A percentile compares a stretch with the other conserved stretches of the same genome.
Conservation (phyloP, 2,888 invertebrate species). For the Pegoplata infirma region DNA sequence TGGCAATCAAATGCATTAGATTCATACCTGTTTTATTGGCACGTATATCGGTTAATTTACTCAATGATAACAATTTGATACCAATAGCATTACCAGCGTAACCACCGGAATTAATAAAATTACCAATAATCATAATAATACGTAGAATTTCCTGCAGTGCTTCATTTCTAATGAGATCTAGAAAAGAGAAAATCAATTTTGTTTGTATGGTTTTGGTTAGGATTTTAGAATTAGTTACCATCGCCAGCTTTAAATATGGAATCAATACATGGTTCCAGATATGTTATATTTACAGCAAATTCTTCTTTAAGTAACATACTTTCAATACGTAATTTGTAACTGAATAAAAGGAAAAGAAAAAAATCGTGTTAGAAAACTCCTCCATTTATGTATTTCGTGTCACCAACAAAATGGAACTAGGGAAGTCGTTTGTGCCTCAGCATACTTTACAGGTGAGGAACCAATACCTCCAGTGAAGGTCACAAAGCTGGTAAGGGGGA, state of each 20-base stretch:
- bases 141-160: slow-evolving; percentile 92
- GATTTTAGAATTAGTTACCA: slow-evolving; percentile 78
- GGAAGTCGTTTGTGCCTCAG: no score
- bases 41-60: slow-evolving; percentile 94
- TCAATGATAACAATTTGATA: slow-evolving; percentile 93
- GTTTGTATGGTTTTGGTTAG: background rate
- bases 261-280: slow-evolving; percentile 94
- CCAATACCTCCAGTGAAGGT: no score
- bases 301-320: slow-evolving; percentile 97
- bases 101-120: slow-evolving; percentile 96
- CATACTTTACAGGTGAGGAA: no score
- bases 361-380: background rate
- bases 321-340: slow-evolving; percentile 95
- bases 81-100: slow-evolving; percentile 98
- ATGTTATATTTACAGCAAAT: slow-evolving; percentile 92
- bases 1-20: slow-evolving; percentile 95
- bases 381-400: no score
- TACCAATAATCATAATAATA: slow-evolving; percentile 96
- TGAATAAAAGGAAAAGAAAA: slow-evolving; percentile 73
- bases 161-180: slow-evolving; percentile 84
- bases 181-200: no score
- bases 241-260: slow-evolving; percentile 94
- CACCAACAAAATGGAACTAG: no score
- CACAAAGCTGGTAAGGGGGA: no score
- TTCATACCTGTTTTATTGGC: slow-evolving; percentile 98